These are phyloP conservation scores for Crax fasciolata DNA, from an alignment of 2,797 vertebrate species.

Conservation along the genomic window DNA sequence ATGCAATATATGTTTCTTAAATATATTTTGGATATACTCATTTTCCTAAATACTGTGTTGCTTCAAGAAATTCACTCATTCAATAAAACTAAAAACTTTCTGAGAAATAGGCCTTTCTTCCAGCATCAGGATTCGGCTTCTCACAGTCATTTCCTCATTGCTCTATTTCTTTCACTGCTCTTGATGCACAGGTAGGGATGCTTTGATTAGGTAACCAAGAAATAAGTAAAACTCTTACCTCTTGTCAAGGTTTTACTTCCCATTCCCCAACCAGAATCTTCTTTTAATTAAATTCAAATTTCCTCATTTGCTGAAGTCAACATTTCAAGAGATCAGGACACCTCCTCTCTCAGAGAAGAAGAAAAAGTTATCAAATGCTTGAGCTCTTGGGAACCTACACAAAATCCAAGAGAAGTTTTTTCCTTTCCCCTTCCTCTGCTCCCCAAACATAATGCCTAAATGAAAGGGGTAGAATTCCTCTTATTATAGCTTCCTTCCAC, in stretches of 20 bases:
- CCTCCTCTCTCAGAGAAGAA: not conserved
- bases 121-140: not conserved
- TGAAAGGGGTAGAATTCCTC: not conserved
- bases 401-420: not conserved
- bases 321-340: not conserved
- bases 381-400: not conserved
- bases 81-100: not conserved
- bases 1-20: not conserved
- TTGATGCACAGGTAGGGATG: not conserved
- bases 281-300: not conserved
- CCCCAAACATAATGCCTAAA: not conserved
- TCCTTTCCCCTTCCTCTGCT: not conserved
- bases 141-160: not conserved
- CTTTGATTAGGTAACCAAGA: not conserved
- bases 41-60: not conserved
- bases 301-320: not conserved
- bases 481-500: not conserved
- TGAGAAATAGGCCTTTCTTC: not conserved
- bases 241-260: not conserved
- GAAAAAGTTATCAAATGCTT: not conserved
- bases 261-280: not conserved
- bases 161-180: not conserved
- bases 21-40: not conserved
- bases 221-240: not conserved
- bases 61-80: not conserved